Conservation (phyloP, 92 coral and sea anemone genomes). For the Zoanthus sansibaricus region DNA sequence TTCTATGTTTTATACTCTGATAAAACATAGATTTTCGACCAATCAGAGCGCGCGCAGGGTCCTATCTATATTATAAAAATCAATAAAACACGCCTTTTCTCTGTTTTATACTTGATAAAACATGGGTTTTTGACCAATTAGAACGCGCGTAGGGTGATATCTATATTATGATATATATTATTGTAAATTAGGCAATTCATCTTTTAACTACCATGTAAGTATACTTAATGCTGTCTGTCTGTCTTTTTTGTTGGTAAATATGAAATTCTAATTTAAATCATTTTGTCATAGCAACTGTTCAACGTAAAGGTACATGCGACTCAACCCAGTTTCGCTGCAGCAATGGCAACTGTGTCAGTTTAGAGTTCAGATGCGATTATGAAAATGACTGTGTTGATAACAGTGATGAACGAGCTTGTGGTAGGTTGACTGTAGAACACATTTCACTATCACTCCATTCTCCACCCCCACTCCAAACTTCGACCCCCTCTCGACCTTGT, state of each 20-base stretch:
- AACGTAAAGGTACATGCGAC: conserved; percentile 52
- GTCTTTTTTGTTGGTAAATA: not conserved
- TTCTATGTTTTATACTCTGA: no score
- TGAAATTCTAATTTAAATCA: not conserved
- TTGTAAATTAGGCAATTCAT: no score
- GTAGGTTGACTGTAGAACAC: not conserved
- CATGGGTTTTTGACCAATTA: no score
- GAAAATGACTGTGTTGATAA: conserved; percentile 63
- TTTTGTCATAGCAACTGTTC: not conserved
- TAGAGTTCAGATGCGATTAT: conserved; percentile 54
- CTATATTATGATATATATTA: no score
- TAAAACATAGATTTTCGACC: no score
- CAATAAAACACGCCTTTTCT: no score
- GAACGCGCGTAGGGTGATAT: no score
- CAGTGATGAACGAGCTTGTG: conserved; percentile 66
- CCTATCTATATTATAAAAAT: no score
- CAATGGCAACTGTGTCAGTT: conserved; percentile 51
- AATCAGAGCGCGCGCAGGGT: no score
- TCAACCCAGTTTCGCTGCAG: conserved; percentile 66
- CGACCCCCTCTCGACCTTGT: not conserved
- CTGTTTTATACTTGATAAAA: no score
- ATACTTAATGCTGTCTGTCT: no score
- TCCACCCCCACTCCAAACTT: not conserved
- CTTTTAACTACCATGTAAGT: no score
- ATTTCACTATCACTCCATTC: not conserved